phyloP scores from a whole-genome alignment of 2,113 vertebrate genomes.

The Oreotrochilus melanogaster region DNA sequence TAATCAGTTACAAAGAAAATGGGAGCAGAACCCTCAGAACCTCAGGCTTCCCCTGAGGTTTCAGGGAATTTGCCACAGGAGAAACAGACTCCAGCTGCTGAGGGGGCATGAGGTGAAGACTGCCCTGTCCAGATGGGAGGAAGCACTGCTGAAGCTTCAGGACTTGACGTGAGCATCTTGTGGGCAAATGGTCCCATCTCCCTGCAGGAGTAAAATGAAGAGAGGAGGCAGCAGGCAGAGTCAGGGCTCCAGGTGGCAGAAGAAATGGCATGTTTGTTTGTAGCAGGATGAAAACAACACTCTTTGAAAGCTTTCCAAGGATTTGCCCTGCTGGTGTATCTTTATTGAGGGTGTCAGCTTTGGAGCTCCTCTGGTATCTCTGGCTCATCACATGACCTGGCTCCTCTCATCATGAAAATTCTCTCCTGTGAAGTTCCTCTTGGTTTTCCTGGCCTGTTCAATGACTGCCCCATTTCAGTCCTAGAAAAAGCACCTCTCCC shows the following conservation, averaged over 20 bases:
- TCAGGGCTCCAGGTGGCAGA: neutral
- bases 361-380: neutral
- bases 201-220: neutral
- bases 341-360: neutral
- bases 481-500: neutral
- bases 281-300: neutral
- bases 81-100: neutral
- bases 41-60: neutral
- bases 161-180: neutral
- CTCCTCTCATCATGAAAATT: neutral
- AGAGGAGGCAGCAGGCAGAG: neutral
- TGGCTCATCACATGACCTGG: neutral
- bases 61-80: neutral
- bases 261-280: neutral
- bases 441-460: neutral
- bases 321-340: neutral
- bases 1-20: neutral
- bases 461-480: neutral
- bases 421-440: neutral
- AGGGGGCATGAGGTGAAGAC: neutral
- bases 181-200: neutral
- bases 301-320: slow-evolving; percentile 8
- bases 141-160: neutral
- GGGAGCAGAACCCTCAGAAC: neutral
- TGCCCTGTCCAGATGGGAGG: neutral